Conservation (phyloP, 2,113 vertebrate genomes). For the Vombatus ursinus region DNA sequence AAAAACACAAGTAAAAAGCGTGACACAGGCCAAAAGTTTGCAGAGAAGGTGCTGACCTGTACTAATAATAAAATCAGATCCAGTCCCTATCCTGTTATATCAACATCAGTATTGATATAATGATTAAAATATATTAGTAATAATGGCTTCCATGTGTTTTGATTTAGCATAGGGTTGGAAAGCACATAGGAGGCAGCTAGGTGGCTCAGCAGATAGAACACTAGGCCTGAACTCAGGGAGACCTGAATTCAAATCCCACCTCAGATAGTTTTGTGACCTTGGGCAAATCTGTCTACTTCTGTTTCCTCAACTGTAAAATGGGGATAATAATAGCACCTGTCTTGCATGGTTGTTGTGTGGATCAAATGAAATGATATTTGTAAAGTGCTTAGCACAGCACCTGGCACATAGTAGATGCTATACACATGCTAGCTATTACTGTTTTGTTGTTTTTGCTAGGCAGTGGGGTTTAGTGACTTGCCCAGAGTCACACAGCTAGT, state of each 20-base stretch:
- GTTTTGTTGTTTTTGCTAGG: background rate
- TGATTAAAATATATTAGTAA: background rate
- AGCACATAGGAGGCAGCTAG: too few species aligned
- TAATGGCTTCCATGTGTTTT: background rate
- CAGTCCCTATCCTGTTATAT: background rate
- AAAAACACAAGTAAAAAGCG: background rate
- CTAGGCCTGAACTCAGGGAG: background rate
- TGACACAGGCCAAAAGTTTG: background rate
- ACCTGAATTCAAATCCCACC: background rate
- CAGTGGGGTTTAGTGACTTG: too few species aligned
- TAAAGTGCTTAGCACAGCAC: background rate
- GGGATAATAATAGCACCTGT: background rate
- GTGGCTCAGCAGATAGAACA: background rate
- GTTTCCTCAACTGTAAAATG: background rate
- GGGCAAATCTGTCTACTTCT: background rate
- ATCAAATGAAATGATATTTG: too few species aligned
- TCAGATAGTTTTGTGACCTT: background rate
- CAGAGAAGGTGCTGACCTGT: background rate
- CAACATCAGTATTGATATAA: background rate
- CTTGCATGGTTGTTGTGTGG: background rate
- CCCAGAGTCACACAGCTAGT: too few species aligned
- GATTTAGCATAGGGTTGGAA: background rate
- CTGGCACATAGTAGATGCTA: background rate
- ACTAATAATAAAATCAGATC: background rate
- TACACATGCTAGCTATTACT: background rate